phyloP scores from a whole-genome alignment of 2,888 invertebrate genomes.

The Dione vanillae region DNA sequence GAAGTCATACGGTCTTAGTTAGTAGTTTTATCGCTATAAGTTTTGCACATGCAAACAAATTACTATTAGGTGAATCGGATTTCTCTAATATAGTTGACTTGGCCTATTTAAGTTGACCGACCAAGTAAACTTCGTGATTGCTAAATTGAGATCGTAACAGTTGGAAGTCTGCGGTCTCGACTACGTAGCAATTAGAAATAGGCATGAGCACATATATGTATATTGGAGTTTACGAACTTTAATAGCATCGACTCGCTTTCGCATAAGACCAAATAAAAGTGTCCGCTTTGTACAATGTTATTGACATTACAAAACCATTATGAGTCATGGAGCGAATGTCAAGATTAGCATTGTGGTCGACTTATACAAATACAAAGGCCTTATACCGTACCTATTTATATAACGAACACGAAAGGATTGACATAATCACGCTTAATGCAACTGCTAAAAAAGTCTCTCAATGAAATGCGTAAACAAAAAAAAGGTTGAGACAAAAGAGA shows the following conservation, averaged over 20 bases:
- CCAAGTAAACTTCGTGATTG: slow-evolving; percentile 50
- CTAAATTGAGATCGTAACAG: slow-evolving; percentile 50
- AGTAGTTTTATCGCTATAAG: slow-evolving; percentile 39
- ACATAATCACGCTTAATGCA: slow-evolving; percentile 38
- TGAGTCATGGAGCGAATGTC: slow-evolving; percentile 41
- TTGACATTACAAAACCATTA: slow-evolving; percentile 41
- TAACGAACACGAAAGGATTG: slow-evolving; percentile 24
- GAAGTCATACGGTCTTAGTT: slow-evolving; percentile 33
- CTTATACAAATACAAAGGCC: slow-evolving; percentile 27
- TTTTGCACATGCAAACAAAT: slow-evolving; percentile 44
- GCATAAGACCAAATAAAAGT: slow-evolving; percentile 38
- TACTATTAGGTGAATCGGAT: slow-evolving; percentile 42
- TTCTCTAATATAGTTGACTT: slow-evolving; percentile 47
- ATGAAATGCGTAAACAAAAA: slow-evolving; percentile 42
- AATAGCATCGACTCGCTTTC: slow-evolving; percentile 41
- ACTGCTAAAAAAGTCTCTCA: slow-evolving; percentile 31
- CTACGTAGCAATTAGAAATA: slow-evolving; percentile 48
- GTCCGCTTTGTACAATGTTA: slow-evolving; percentile 37
- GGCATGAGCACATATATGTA: slow-evolving; percentile 44
- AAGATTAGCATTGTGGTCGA: slow-evolving; percentile 43
- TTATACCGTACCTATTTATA: slow-evolving; percentile 28
- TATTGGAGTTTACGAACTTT: slow-evolving; percentile 42
- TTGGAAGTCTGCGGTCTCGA: slow-evolving; percentile 47
- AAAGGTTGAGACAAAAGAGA: slow-evolving; percentile 41
- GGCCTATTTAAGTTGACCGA: slow-evolving; percentile 49